These are phyloP conservation scores for Microtus obscurus DNA, from an alignment of 2,797 vertebrate species.

Conservation along the genomic window DNA sequence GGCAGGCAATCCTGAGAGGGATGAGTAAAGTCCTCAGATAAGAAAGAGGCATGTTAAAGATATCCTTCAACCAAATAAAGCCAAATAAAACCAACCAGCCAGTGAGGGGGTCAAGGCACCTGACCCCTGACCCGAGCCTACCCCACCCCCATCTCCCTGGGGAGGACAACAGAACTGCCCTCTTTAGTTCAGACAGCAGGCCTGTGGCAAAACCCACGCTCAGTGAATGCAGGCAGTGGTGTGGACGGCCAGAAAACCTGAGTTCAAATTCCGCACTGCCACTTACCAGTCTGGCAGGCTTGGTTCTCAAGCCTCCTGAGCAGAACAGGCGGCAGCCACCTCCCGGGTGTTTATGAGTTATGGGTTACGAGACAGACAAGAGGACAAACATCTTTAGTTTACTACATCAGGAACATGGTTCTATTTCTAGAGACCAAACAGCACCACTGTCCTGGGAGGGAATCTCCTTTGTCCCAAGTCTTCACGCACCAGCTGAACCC, in stretches of 20 bases:
- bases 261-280: background rate
- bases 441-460: conserved; percentile 7
- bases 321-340: background rate
- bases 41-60: background rate
- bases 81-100: background rate
- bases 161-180: background rate
- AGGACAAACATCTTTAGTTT: accelerated
- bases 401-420: conserved; percentile 23
- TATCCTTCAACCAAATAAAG: background rate
- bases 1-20: background rate
- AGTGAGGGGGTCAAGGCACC: background rate
- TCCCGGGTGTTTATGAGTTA: background rate
- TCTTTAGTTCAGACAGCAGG: background rate
- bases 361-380: too few relatives aligned
- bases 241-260: accelerated
- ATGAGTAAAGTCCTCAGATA: background rate
- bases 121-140: background rate
- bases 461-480: background rate
- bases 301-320: background rate
- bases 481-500: background rate
- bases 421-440: conserved; percentile 52
- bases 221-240: accelerated
- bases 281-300: background rate
- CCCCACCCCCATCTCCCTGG: background rate
- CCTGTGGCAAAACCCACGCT: background rate